Evolutionary conservation across 1,140 invertebrate species (phyloP), one percentile per base, ranked within the genome.

Genomic region (Euborellia annulipes): DNA sequence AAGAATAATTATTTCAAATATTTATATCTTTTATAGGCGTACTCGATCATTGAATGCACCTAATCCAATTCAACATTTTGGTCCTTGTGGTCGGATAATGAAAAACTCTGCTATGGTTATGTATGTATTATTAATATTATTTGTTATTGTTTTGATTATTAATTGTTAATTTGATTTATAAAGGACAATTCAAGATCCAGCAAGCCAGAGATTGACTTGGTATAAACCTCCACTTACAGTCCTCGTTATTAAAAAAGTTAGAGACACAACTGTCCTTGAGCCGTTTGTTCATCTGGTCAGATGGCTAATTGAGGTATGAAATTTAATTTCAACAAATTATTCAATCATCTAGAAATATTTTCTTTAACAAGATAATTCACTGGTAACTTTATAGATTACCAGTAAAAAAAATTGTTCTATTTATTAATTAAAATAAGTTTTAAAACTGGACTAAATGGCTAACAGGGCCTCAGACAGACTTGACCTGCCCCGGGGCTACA

Each of bases 121-220:
- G 88, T 90, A 73, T 85, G 85, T 87, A 63, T 40, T 47, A 23
- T 42, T 43, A n/a, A n/a, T n/a, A n/a, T n/a, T 46, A n/a, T 43
- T 43, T 43, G 20, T 6, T 16, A n/a, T n/a, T n/a, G n/a, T n/a
- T n/a, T n/a, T n/a, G 41, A 18, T 49, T 47, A 44, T 47, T 50
- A 49, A 30, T 4, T 41, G 7, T 14, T 9, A 30, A 19, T 4
- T 56, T 38, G 52, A 36, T 58, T 44, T 62, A 60, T 72, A 0
- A 69, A 94, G 89, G 82, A 92, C 90, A 58, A 94, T 95, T 56
- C 91, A 95, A 65, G 92, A 97, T 68, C 92, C 92, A 20, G 89
- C 89, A 48, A 91, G 87, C 53, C 92, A 96, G 68, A 75, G 90
- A 53, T 66, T 96, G 52, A 94, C 86, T 11, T 97, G 93, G 93